Evolutionary conservation across 2,797 vertebrate species (phyloP), one percentile per base, ranked within the genome.

Genomic region (Lates japonicus): DNA sequence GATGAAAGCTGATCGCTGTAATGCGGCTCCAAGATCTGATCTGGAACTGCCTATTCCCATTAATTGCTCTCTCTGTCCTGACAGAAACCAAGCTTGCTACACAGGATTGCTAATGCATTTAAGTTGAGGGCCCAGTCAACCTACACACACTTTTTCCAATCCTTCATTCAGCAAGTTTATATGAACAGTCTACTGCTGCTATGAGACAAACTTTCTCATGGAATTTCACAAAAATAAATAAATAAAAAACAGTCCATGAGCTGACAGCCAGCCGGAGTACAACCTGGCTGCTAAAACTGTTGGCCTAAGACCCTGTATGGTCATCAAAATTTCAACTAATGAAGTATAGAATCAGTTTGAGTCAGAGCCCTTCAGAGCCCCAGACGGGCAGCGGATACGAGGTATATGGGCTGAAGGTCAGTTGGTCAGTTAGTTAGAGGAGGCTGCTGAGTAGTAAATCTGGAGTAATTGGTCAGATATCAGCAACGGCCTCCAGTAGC

Each of bases 381-480:
- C 41, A 57, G 70, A 83, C 59, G 73, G 74, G 29, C 65, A 20
- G 67, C 31, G 61, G 70, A 78, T 59, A 57, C 1, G 33, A 81
- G 76, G 74, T 70, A 75, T 78, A 91, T 89, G 82, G 87, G 90
- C 83, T 93, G 88, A 86, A n/a, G n/a, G 86, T 89, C 80, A 37
- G 84, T 79, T 82, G 86, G 82, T 67, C 22, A n/a, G 60, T 90
- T 81, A 76, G 63, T 67, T 70, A 42, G 72, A 76, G 74, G 78
- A 83, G 80, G 74, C 60, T 33, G 52, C 77, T 22, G 74, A 80
- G 80, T 73, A 71, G 81, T 88, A 91, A 88, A 90, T 86, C 77
- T 73, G 46, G 82, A 90, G 86, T 92, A 93, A 93, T 90, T 90
- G 89, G 84, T 92, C 88, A 85, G 88, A 90, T 90, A 93, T 88